Percentiles rank a stretch among this genome's conserved stretches.
These are phyloP conservation scores for Drosophila mercatorum DNA, from an alignment of 2,888 invertebrate genomes.

Conservation along the genomic window DNA sequence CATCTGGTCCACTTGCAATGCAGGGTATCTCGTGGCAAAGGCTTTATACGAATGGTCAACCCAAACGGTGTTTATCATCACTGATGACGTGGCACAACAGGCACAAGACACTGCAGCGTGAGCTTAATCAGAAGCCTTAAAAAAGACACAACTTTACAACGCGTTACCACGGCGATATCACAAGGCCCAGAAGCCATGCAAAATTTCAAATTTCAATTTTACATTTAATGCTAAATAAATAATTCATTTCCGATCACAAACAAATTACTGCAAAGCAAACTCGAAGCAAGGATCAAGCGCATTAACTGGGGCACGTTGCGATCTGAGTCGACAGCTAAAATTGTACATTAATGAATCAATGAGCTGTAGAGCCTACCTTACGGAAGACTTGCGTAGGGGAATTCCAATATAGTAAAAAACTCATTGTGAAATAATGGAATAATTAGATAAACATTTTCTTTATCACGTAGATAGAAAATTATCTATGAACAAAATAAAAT, in stretches of 20 bases:
- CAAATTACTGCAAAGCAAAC: not conserved
- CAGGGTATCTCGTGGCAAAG: constrained; percentile 1
- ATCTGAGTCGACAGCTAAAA: not conserved
- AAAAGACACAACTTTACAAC: not conserved
- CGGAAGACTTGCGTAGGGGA: not conserved
- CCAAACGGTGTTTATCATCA: constrained; percentile 7
- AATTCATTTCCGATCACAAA: constrained; percentile 1
- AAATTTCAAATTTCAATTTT: not conserved
- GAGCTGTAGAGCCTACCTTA: not conserved
- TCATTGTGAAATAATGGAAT: not conserved
- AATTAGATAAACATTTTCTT: not conserved
- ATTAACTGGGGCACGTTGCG: not conserved
- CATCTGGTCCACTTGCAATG: not conserved
- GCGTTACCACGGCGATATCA: constrained; percentile 4
- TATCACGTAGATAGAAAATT: not conserved
- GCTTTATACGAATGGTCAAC: not conserved
- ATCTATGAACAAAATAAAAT: not conserved
- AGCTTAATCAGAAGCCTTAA: not conserved
- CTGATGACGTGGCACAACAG: constrained; percentile 24
- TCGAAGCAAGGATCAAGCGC: not conserved
- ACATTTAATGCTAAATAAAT: not conserved
- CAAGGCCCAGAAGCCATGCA: not conserved
- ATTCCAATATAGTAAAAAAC: not conserved
- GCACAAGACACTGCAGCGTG: not conserved
- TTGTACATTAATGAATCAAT: not conserved